These are phyloP conservation scores for Calameuta filiformis DNA, from an alignment of 2,888 invertebrate species.

Conservation along the genomic window DNA sequence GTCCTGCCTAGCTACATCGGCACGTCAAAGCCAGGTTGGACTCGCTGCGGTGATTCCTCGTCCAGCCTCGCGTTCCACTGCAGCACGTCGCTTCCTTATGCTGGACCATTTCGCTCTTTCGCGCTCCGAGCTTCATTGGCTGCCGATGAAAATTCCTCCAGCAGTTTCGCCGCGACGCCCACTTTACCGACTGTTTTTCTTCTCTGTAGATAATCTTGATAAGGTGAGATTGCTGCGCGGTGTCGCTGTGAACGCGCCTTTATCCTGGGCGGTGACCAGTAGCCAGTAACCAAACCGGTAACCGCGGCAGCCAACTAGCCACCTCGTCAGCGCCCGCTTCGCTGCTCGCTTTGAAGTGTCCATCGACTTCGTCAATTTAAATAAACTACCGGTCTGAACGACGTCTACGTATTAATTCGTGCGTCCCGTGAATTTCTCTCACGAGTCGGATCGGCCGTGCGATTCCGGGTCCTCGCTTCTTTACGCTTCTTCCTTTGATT, in stretches of 20 bases:
- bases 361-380: not conserved
- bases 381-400: not conserved
- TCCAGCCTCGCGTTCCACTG: not conserved
- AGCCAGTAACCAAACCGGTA: not conserved
- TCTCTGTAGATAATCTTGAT: not conserved
- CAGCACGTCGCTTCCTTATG: not conserved
- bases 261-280: not conserved
- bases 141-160: not conserved
- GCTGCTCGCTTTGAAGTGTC: not conserved
- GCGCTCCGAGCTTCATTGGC: not conserved
- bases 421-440: not conserved
- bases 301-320: not conserved
- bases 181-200: not conserved
- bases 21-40: not conserved
- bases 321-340: not conserved
- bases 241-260: not conserved
- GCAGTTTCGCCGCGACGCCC: not conserved
- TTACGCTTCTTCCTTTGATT: too few relatives aligned
- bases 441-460: not conserved
- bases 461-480: not conserved
- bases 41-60: not conserved
- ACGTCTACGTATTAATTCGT: not conserved
- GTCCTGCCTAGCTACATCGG: not conserved
- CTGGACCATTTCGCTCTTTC: not conserved
- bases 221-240: not conserved